These are phyloP conservation scores for Sitodiplosis mosellana DNA, from an alignment of 1,140 invertebrate species.

Conservation along the genomic window DNA sequence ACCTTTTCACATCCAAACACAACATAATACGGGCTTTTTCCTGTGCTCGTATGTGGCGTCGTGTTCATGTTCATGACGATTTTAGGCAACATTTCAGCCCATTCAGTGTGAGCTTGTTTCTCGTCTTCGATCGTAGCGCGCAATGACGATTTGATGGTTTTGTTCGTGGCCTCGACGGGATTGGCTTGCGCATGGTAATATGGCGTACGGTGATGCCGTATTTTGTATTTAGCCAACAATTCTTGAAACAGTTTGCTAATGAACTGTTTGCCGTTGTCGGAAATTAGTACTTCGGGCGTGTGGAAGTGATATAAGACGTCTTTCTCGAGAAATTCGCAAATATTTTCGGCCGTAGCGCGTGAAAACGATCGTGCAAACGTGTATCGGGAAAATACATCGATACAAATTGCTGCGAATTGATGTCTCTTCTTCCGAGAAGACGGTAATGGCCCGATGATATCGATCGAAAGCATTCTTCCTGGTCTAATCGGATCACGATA, in stretches of 20 bases:
- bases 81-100: conserved; percentile 7
- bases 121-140: conserved; percentile 1
- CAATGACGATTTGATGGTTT: conserved; percentile 6
- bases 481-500: background rate
- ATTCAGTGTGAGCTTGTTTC: conserved; percentile 5
- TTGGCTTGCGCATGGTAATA: conserved; percentile 8
- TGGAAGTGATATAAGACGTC: conserved; percentile 8
- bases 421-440: background rate
- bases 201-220: conserved; percentile 6
- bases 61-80: conserved; percentile 5
- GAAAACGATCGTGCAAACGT: background rate
- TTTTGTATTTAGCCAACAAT: conserved; percentile 4
- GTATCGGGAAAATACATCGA: conserved; percentile 8
- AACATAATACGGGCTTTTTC: no score
- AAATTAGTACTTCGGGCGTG: conserved; percentile 8
- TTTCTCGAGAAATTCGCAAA: conserved; percentile 3
- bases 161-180: conserved; percentile 7
- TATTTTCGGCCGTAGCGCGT: conserved; percentile 3
- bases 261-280: conserved; percentile 12
- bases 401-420: background rate
- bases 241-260: conserved; percentile 8
- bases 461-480: conserved; percentile 4
- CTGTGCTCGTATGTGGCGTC: no score
- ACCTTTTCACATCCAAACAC: no score
- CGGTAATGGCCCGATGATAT: conserved; percentile 4